Evolutionary conservation across 2,797 vertebrate species (phyloP), one percentile per base, ranked within the genome.

Genomic region (Semotilus atromaculatus): DNA sequence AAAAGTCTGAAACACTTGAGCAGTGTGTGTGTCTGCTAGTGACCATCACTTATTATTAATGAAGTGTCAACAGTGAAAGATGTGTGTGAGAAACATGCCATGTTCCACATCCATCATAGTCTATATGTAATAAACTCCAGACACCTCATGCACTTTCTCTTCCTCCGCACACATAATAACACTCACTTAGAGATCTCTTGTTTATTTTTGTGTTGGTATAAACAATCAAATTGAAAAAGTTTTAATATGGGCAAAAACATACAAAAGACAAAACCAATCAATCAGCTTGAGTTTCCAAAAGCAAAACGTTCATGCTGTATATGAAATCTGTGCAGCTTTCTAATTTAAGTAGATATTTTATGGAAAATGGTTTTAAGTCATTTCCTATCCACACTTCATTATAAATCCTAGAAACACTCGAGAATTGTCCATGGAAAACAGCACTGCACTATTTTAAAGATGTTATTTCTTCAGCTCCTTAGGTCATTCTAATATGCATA

Each of bases 41-140:
- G 43, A 71, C 55, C 78, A 60, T 88, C 84, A 38, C 72, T 71
- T 87, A 82, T 76, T 86, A 83, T 86, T 81, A 80, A 58, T 68
- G 71, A 67, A 64, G 53, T 81, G 80, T 60, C 80, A 81, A 79
- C 74, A 79, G 66, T 64, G 58, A 70, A 80, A 68, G 40, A 48
- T 51, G 43, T 83, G 43, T 83, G 81, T 85, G 81, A 85, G 80
- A 80, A 86, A 83, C 73, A 68, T 87, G 29, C 40, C 77, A 29
- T 58, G 64, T 82, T 76, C 82, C 76, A 79, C 40, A 72, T 79
- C 76, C 23, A 3, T 85, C 43, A 40, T 70, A 40, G 72, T 68
- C 62, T 68, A 68, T 76, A 55, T 67, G 5, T 43, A 48, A 74
- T 67, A 76, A 67, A 75, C 73, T 83, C 62, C 19, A 76, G 82